Evolutionary conservation across 1,140 invertebrate genomes (phyloP).

Genomic region (Drosophila persimilis): DNA sequence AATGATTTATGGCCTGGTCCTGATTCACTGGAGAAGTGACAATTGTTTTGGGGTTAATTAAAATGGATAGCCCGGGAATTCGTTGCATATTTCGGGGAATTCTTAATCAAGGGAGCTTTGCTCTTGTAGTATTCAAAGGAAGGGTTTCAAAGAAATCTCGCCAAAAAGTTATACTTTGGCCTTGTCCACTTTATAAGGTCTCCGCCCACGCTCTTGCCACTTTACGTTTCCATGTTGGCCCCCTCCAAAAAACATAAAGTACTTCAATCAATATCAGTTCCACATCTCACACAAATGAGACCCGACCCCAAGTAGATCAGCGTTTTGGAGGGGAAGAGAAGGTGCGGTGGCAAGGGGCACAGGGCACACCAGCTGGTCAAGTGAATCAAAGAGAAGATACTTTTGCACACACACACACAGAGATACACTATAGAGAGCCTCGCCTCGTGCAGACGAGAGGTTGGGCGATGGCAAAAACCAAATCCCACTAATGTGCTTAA

Average conservation of each 20-base stretch:
- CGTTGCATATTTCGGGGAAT: neutral
- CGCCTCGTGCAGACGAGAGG: too few relatives aligned
- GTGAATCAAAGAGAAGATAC: slow-evolving; percentile 33
- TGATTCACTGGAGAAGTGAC: slow-evolving; percentile 30
- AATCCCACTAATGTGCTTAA: slow-evolving; percentile 83
- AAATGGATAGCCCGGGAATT: slow-evolving; percentile 52
- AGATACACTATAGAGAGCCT: slow-evolving; percentile 17
- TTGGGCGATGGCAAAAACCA: slow-evolving; percentile 60
- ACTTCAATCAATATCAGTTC: slow-evolving; percentile 68
- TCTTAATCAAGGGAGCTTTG: neutral
- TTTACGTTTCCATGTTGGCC: too few relatives aligned
- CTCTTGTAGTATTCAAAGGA: too few relatives aligned
- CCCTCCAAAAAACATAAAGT: slow-evolving; percentile 11
- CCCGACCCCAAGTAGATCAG: too few relatives aligned
- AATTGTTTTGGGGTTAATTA: slow-evolving; percentile 55
- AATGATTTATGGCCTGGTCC: slow-evolving; percentile 52
- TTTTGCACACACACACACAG: slow-evolving; percentile 12
- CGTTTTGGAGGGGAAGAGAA: neutral
- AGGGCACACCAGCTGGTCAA: slow-evolving; percentile 52
- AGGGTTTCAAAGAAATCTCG: too few relatives aligned
- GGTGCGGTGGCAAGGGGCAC: slow-evolving; percentile 20
- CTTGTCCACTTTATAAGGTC: too few relatives aligned
- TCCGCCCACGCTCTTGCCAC: too few relatives aligned
- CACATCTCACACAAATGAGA: slow-evolving; percentile 46
- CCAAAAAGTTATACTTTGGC: too few relatives aligned